These are phyloP conservation scores for Equus quagga DNA, from an alignment of 2,113 vertebrate species.

Conservation along the genomic window DNA sequence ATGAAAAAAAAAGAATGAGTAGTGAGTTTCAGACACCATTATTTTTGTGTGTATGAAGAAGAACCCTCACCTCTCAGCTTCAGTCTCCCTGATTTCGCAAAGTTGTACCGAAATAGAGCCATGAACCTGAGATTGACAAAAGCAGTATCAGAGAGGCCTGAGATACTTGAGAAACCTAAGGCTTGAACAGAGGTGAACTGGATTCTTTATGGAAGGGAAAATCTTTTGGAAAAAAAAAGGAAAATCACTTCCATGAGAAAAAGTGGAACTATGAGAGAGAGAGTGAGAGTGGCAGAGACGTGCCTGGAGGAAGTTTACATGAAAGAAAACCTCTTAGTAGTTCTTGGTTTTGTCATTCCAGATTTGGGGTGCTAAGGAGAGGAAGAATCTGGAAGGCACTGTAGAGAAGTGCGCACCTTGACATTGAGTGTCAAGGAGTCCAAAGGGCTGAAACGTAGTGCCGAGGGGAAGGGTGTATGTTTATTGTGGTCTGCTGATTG, in stretches of 20 bases:
- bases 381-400: neutral
- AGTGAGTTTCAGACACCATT: neutral
- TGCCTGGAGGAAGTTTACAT: neutral
- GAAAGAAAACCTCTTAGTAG: neutral
- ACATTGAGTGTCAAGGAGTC: neutral
- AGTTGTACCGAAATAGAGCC: neutral
- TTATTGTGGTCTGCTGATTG: neutral
- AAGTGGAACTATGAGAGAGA: neutral
- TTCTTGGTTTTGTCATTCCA: neutral
- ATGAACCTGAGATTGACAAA: neutral
- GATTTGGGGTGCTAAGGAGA: neutral
- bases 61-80: neutral
- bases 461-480: neutral
- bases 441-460: neutral
- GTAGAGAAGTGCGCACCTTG: neutral
- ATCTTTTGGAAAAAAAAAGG: neutral
- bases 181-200: neutral
- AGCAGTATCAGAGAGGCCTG: neutral
- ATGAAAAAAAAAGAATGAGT: no score
- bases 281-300: neutral
- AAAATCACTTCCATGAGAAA: neutral
- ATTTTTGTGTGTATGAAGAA: neutral
- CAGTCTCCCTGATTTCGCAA: neutral
- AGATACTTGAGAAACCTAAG: neutral
- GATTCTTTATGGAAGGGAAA: neutral